Base-by-base conservation (phyloP, 2,113 vertebrate genomes). In the Glaucidium brasilianum region DNA sequence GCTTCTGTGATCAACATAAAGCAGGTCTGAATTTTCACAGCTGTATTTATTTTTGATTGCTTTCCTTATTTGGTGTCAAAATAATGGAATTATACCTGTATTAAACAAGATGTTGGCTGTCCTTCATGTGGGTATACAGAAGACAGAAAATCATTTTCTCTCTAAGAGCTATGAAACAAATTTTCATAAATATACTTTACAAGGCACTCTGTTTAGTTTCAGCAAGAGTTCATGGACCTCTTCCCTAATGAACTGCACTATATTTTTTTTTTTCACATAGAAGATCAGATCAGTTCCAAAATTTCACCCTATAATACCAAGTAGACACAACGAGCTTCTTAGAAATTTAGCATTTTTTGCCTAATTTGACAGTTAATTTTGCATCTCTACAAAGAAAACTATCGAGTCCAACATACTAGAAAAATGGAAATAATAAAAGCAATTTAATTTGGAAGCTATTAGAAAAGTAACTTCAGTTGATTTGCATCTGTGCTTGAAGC, bases 141-240 rank as follows among this genome's bases (percentile, higher is more conserved):
- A 94, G 60, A 62, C 26, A 91, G 80, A 91, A 97, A 77, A 84
- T 63, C 2, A 68, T 87, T 85, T 85, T 73, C 39, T 10, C 32
- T 87, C 23, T 49, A 68, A 91, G 79, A 0, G 0, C 7, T 27
- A 49, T 10, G 30, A 85, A 90, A 88, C 5, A 78, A n/a, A 58
- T 93, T 82, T 75, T 75, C 41, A 32, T 68, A 68, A 81, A 63
- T 26, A 20, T 15, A 56, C 29, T 82, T 75, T 52, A 64, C 53
- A 72, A 75, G 23, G 23, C 56, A 52, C 27, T 43, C 2, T 2
- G 58, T 73, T 64, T 77, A 71, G 43, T 78, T 90, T 91, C 62
- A 85, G 49, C 17, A 79, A 72, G 62, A 47, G 45, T 86, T 93
- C 22, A 29, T 9, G 30, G 41, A 67, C 63, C 37, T 87, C 41